Conservation (phyloP, 2,797 vertebrate genomes). For the Betta splendens region DNA sequence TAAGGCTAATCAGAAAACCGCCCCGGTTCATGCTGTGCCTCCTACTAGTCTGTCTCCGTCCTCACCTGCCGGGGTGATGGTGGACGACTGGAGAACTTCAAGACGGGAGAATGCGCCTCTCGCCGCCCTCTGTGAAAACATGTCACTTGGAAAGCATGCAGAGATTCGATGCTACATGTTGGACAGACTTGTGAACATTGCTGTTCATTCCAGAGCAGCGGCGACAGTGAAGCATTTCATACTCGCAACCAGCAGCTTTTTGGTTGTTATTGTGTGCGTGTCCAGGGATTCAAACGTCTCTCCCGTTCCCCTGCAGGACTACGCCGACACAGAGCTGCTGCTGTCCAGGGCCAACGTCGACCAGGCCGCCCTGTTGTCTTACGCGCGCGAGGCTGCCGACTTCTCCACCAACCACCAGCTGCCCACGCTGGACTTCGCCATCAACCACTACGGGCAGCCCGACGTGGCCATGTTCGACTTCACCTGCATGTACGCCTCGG, state of each 20-base stretch:
- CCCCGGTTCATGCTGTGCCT: constrained; percentile 38
- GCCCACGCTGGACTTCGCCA: constrained; percentile 94
- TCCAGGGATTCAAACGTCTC: too few relatives aligned
- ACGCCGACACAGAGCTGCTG: constrained; percentile 91
- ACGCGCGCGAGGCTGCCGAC: constrained; percentile 92
- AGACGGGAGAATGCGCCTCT: constrained; percentile 55
- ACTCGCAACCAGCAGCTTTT: too few relatives aligned
- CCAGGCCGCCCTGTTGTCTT: constrained; percentile 92
- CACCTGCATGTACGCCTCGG: constrained; percentile 98
- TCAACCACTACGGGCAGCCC: constrained; percentile 98
- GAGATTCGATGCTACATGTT: constrained; percentile 60
- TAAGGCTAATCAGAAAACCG: constrained; percentile 40
- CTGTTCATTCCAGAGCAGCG: constrained; percentile 6
- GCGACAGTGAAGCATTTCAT: not conserved
- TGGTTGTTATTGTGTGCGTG: not conserved
- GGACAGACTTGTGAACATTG: constrained; percentile 33
- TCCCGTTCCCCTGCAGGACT: constrained; percentile 91
- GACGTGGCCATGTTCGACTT: constrained; percentile 99
- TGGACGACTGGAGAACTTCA: constrained; percentile 11
- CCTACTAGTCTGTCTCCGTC: constrained; percentile 28
- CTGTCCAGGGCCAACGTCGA: constrained; percentile 96
- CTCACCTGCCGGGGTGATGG: constrained; percentile 21
- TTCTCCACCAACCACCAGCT: constrained; percentile 98
- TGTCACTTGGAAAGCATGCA: constrained; percentile 55
- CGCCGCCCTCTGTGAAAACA: constrained; percentile 59